Percentiles rank a stretch among this genome's conserved stretches.
Evolutionary conservation across 1,140 invertebrate species (phyloP).

Genomic region (Tenebrio molitor): DNA sequence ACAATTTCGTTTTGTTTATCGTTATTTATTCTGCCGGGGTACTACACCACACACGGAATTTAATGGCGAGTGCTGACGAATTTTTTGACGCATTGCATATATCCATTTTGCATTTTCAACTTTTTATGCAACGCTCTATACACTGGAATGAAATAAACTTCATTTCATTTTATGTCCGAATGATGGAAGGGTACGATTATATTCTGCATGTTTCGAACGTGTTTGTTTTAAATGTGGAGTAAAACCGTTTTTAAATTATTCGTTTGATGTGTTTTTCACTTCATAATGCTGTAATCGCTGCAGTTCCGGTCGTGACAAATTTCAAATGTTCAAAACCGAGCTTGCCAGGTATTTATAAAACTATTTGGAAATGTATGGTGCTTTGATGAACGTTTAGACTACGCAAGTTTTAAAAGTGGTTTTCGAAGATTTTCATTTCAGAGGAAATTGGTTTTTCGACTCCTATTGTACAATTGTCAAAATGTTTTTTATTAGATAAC

Average conservation of each 20-base stretch:
- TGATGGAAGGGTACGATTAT: not conserved
- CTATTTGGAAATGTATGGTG: no score
- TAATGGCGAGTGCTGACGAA: not conserved
- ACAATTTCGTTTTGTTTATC: constrained; percentile 37
- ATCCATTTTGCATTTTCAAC: not conserved
- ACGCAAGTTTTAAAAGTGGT: no score
- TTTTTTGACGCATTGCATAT: constrained; percentile 10
- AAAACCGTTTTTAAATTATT: not conserved
- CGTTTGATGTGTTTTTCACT: no score
- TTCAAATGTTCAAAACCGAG: no score
- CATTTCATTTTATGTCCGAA: not conserved
- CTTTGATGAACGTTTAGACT: no score
- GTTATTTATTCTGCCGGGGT: constrained; percentile 24
- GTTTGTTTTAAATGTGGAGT: not conserved
- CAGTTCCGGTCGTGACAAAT: no score
- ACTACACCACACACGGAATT: constrained; percentile 12
- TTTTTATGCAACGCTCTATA: not conserved
- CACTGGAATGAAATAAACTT: not conserved
- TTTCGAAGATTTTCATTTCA: no score
- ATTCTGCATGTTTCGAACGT: not conserved
- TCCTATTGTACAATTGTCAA: no score
- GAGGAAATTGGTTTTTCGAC: no score
- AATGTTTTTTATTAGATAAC: no score
- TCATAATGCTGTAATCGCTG: no score
- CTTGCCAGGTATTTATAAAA: no score